phyloP scores from a whole-genome alignment of 2,888 invertebrate species.

The Dasysyrphus tricinctus region DNA sequence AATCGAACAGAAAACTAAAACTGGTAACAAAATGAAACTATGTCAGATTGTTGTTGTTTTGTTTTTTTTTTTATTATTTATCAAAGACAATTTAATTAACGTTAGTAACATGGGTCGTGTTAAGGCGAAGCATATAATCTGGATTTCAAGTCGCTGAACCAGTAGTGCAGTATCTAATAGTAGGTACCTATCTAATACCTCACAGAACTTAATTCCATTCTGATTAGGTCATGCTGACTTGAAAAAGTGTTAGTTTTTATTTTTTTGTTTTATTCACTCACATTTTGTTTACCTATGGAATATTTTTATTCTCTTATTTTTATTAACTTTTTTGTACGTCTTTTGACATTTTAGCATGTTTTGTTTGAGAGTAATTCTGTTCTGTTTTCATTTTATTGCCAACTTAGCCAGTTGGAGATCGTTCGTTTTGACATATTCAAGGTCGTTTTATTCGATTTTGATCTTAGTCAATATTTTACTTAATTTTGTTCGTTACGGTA shows the following conservation, averaged over 20 bases:
- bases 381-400: constrained; percentile 29
- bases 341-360: constrained; percentile 41
- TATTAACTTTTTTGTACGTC: constrained; percentile 27
- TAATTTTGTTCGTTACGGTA: constrained; percentile 5
- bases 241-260: constrained; percentile 9
- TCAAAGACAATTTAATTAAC: constrained; percentile 67
- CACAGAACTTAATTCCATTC: constrained; percentile 69
- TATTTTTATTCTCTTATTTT: neutral
- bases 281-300: neutral
- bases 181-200: constrained; percentile 39
- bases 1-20: constrained; percentile 32
- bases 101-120: constrained; percentile 36
- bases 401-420: constrained; percentile 2
- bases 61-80: neutral
- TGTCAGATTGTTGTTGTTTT: constrained; percentile 46
- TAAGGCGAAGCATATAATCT: constrained; percentile 59
- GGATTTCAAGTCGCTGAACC: constrained; percentile 35
- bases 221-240: constrained; percentile 69
- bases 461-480: constrained; percentile 6
- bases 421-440: constrained; percentile 40
- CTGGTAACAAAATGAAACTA: constrained; percentile 55
- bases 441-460: constrained; percentile 37
- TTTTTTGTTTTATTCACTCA: neutral
- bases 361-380: neutral
- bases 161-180: constrained; percentile 22